These are phyloP conservation scores for Blennius ocellaris DNA, from an alignment of 2,113 vertebrate species.

Conservation along the genomic window DNA sequence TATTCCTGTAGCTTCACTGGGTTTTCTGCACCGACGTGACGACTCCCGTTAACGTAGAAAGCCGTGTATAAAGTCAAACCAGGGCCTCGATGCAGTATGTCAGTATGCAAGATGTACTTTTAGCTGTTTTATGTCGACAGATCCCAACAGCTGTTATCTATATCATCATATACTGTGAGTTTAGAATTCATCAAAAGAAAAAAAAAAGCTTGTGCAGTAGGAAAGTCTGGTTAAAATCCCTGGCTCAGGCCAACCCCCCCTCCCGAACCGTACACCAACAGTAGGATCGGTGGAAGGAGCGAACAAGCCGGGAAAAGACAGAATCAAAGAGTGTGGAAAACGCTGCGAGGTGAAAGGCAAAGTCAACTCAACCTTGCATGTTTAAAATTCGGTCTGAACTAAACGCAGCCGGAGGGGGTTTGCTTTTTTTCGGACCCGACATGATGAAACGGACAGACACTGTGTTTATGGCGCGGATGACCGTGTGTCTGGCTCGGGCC, in stretches of 20 bases:
- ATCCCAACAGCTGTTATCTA: too few species aligned
- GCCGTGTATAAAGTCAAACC: neutral
- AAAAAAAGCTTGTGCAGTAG: too few species aligned
- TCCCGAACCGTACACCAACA: neutral
- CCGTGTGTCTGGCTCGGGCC: neutral
- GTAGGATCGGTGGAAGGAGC: neutral
- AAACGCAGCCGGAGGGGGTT: constrained; percentile 18
- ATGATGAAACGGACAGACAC: constrained; percentile 7
- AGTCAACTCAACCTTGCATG: constrained; percentile 8
- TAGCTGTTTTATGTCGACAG: too few species aligned
- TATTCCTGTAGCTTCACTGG: neutral
- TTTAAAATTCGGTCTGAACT: constrained; percentile 36
- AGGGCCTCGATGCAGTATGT: neutral
- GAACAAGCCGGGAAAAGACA: constrained; percentile 4
- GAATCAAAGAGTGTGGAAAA: constrained; percentile 18
- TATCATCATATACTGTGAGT: too few species aligned
- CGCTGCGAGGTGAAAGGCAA: neutral
- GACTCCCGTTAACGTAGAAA: neutral
- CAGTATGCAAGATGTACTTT: too few species aligned
- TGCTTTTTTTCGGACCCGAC: neutral
- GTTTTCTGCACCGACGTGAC: neutral
- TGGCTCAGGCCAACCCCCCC: too few species aligned
- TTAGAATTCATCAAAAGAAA: too few species aligned
- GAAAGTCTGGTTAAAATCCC: too few species aligned
- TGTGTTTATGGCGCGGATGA: constrained; percentile 11